phyloP scores from a whole-genome alignment of 2,888 invertebrate genomes.

The Lithophane semibrunnea region DNA sequence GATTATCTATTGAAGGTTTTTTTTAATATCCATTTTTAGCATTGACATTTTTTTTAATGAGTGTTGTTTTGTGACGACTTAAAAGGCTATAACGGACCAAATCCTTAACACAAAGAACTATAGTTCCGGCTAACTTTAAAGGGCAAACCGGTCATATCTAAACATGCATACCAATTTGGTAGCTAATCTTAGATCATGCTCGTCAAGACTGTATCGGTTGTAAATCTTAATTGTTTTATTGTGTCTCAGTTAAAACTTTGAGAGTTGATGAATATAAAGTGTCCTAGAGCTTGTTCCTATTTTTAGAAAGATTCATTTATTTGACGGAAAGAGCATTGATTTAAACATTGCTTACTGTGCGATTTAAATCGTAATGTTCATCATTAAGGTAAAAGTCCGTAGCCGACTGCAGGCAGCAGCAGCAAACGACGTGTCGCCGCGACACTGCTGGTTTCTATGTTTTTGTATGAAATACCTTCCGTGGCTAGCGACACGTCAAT shows the following conservation, averaged over 20 bases:
- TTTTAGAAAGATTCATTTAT: not conserved
- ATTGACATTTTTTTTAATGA: not conserved
- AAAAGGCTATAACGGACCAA: conserved; percentile 4
- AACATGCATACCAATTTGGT: conserved; percentile 54
- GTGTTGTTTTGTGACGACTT: not conserved
- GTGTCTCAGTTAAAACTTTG: not conserved
- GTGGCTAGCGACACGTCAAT: too few species aligned
- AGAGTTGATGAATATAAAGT: conserved; percentile 27
- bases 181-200: conserved; percentile 48
- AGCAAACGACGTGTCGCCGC: too few species aligned
- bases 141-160: conserved; percentile 44
- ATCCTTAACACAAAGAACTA: conserved; percentile 23
- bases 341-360: not conserved
- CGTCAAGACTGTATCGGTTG: conserved; percentile 31
- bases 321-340: not conserved
- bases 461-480: too few species aligned
- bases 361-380: not conserved
- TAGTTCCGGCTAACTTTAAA: conserved; percentile 49
- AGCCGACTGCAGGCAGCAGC: too few species aligned
- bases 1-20: not conserved
- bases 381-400: not conserved
- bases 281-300: not conserved
- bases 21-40: not conserved
- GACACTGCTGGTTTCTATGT: too few species aligned
- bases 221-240: conserved; percentile 45